Evolutionary conservation across 1,140 invertebrate genomes (phyloP).

Genomic region (Meteorus sp.): DNA sequence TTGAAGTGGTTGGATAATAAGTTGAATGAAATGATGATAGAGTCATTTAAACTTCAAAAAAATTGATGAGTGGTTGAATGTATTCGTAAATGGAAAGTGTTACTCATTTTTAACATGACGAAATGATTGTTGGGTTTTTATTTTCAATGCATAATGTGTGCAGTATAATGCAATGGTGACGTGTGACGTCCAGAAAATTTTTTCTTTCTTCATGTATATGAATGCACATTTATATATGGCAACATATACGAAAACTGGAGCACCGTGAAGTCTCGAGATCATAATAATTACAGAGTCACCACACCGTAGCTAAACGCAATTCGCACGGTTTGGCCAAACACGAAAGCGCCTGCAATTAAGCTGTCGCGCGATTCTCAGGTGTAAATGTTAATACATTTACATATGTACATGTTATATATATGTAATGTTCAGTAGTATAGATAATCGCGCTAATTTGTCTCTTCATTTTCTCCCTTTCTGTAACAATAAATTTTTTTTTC

Average conservation of each 20-base stretch:
- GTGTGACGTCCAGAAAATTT: background rate
- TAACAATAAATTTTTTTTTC: too few relatives aligned
- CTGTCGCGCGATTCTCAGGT: slow-evolving; percentile 33
- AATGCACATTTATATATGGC: too few relatives aligned
- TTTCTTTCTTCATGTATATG: too few relatives aligned
- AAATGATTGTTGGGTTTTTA: background rate
- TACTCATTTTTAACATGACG: background rate
- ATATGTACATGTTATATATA: background rate
- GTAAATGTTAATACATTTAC: slow-evolving; percentile 11
- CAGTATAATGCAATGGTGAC: slow-evolving; percentile 6
- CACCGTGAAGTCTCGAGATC: slow-evolving; percentile 41
- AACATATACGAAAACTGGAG: slow-evolving; percentile 49
- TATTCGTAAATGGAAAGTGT: background rate
- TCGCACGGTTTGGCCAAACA: slow-evolving; percentile 31
- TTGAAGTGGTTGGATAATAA: too few relatives aligned
- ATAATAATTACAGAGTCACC: slow-evolving; percentile 43
- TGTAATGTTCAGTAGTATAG: slow-evolving; percentile 11
- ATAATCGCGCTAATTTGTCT: too few relatives aligned
- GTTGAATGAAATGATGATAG: too few relatives aligned
- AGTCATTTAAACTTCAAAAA: too few relatives aligned
- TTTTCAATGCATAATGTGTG: background rate
- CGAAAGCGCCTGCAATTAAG: slow-evolving; percentile 40
- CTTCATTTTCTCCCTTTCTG: too few relatives aligned
- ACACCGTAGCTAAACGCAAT: slow-evolving; percentile 43
- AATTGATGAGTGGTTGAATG: too few relatives aligned